A percentile compares a stretch with the other conserved stretches of the same genome.
Evolutionary conservation across 2,113 vertebrate species (phyloP).

Genomic region (Oryzias celebensis): DNA sequence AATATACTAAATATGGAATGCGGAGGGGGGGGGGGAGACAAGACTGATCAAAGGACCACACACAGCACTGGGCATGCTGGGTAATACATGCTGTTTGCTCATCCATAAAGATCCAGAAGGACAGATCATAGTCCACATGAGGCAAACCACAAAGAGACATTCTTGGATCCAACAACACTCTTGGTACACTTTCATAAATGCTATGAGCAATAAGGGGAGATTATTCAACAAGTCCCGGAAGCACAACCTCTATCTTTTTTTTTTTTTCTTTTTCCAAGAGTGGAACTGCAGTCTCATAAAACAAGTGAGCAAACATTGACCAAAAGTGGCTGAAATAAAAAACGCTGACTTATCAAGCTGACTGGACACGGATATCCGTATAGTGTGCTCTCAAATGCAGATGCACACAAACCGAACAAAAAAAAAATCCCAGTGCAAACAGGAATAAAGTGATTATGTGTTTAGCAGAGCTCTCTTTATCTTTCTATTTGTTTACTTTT

Average conservation of each 20-base stretch:
- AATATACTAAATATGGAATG: slow-evolving; percentile 68
- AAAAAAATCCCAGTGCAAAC: slow-evolving; percentile 10
- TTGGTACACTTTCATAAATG: slow-evolving; percentile 53
- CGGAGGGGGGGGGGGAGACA: background rate
- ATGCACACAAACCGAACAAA: background rate
- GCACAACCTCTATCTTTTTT: slow-evolving; percentile 28
- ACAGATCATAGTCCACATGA: slow-evolving; percentile 63
- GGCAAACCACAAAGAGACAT: slow-evolving; percentile 25
- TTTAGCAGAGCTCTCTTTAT: background rate
- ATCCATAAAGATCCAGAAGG: slow-evolving; percentile 59
- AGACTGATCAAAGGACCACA: slow-evolving; percentile 43
- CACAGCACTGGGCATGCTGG: slow-evolving; percentile 36
- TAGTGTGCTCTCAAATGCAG: background rate
- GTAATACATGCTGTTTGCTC: slow-evolving; percentile 64
- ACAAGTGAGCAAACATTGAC: slow-evolving; percentile 27
- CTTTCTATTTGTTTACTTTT: too few relatives aligned
- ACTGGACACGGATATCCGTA: slow-evolving; percentile 23
- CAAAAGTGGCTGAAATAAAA: slow-evolving; percentile 22
- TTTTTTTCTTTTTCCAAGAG: background rate
- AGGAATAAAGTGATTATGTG: slow-evolving; percentile 29
- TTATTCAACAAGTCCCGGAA: slow-evolving; percentile 14
- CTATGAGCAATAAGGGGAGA: slow-evolving; percentile 24
- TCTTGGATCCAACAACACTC: slow-evolving; percentile 21
- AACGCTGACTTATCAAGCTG: slow-evolving; percentile 33
- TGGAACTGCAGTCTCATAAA: slow-evolving; percentile 31